Conservation (phyloP, 2,113 vertebrate species). For the Tragulus kanchil region DNA sequence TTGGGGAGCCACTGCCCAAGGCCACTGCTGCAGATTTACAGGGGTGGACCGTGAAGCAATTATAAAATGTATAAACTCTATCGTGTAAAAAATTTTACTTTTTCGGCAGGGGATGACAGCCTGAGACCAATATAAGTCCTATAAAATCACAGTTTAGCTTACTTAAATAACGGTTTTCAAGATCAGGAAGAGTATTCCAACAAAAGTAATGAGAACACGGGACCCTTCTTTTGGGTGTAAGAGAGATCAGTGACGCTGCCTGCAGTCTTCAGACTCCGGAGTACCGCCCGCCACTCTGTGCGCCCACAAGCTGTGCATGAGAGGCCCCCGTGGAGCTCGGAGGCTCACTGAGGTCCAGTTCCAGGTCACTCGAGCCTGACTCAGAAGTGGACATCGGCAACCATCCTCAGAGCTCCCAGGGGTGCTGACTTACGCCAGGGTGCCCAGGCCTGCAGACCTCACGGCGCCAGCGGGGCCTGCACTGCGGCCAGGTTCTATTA, state of each 20-base stretch:
- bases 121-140: neutral
- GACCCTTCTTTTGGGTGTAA: neutral
- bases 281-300: neutral
- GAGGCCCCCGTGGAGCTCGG: neutral
- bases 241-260: neutral
- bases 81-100: neutral
- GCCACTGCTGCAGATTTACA: neutral
- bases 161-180: neutral
- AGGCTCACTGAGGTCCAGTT: neutral
- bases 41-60: neutral
- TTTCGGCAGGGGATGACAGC: neutral
- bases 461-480: neutral
- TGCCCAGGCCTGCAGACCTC: neutral
- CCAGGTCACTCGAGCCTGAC: neutral
- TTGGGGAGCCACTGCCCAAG: neutral
- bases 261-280: neutral
- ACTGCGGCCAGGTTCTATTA: neutral
- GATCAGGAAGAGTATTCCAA: neutral
- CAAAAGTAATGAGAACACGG: neutral
- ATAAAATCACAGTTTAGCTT: neutral
- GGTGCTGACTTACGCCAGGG: neutral
- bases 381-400: neutral
- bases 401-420: neutral
- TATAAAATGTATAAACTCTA: neutral
- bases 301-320: fast-evolving